phyloP scores from a whole-genome alignment of 1,140 invertebrate genomes.

The Aleiodes sp. region DNA sequence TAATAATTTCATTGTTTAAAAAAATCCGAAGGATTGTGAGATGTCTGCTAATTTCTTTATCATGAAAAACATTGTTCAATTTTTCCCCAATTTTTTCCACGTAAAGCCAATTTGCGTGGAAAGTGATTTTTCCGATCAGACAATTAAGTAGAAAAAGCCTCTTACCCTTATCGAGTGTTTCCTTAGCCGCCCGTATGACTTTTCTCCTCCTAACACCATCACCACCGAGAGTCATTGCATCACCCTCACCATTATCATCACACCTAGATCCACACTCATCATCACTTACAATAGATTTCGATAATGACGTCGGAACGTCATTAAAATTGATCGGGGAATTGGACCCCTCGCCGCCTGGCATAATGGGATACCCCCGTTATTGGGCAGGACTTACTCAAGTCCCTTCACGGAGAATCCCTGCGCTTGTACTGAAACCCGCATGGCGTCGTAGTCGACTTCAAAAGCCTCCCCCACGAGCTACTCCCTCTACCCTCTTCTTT shows the following conservation, averaged over 20 bases:
- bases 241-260: slow-evolving; percentile 38
- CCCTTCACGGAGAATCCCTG: slow-evolving; percentile 57
- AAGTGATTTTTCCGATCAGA: background rate
- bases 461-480: slow-evolving; percentile 24
- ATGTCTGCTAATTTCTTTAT: background rate
- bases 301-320: slow-evolving; percentile 24
- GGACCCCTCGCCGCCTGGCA: slow-evolving; percentile 66
- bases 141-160: background rate
- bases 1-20: too few relatives aligned
- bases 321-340: slow-evolving; percentile 51
- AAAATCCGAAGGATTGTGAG: background rate
- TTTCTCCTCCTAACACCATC: slow-evolving; percentile 66
- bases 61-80: background rate
- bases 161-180: slow-evolving; percentile 72
- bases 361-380: slow-evolving; percentile 48
- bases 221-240: slow-evolving; percentile 38
- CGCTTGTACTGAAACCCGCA: slow-evolving; percentile 51
- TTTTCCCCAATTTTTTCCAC: background rate
- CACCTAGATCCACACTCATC: slow-evolving; percentile 46
- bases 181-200: slow-evolving; percentile 71
- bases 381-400: slow-evolving; percentile 50
- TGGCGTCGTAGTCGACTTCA: slow-evolving; percentile 49
- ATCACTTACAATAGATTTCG: slow-evolving; percentile 17
- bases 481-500: slow-evolving; percentile 14
- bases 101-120: too few relatives aligned